These are phyloP conservation scores for Apis dorsata DNA, from an alignment of 1,140 invertebrate species.

Conservation along the genomic window DNA sequence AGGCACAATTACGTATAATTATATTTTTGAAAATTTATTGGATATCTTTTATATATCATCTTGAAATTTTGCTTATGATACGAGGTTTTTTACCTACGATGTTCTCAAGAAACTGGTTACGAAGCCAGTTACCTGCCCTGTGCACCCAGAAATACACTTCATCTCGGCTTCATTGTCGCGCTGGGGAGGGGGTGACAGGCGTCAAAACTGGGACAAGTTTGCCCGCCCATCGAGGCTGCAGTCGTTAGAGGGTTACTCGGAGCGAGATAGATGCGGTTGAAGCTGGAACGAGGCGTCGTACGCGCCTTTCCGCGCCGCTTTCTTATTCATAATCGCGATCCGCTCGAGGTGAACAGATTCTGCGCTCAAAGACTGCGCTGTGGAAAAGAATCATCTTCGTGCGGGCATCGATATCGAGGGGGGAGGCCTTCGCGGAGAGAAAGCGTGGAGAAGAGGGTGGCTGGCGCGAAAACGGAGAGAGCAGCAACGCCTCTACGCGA, in stretches of 20 bases:
- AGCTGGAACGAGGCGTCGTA: background rate
- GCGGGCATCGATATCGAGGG: no score
- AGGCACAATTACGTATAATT: no score
- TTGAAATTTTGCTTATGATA: no score
- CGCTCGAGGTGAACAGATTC: conserved; percentile 35
- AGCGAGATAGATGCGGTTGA: conserved; percentile 2
- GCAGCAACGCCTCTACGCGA: conserved; percentile 40
- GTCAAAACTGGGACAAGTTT: conserved; percentile 52
- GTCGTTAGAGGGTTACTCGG: conserved; percentile 3
- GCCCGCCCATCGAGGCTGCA: conserved; percentile 23
- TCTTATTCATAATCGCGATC: conserved; percentile 63
- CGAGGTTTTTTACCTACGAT: no score
- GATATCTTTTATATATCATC: no score
- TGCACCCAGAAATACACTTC: background rate
- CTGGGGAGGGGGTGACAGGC: conserved; percentile 24
- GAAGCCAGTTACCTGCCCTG: background rate
- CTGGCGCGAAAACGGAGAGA: conserved; percentile 53
- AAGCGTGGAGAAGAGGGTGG: background rate
- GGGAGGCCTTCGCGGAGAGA: background rate
- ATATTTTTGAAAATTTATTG: no score
- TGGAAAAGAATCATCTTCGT: no score
- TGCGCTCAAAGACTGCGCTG: background rate
- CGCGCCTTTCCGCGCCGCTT: conserved; percentile 53
- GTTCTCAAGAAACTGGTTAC: background rate
- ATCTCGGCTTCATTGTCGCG: conserved; percentile 6